phyloP scores from a whole-genome alignment of 1,140 invertebrate genomes.

The Ceratitis capitata region DNA sequence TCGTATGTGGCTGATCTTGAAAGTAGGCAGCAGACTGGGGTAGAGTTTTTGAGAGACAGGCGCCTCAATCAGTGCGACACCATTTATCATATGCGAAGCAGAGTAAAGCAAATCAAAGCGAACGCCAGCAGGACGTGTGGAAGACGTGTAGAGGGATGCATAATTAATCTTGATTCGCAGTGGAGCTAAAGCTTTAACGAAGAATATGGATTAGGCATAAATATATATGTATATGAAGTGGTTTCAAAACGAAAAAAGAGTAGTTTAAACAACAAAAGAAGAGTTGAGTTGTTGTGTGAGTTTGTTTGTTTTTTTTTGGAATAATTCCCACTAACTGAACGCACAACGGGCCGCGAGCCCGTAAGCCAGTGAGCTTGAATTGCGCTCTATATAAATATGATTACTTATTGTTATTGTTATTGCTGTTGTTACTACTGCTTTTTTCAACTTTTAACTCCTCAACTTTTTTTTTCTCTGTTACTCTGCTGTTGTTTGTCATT shows the following conservation, averaged over 20 bases:
- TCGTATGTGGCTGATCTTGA: background rate
- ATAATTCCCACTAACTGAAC: background rate
- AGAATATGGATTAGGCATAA: background rate
- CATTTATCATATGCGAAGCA: background rate
- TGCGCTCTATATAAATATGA: background rate
- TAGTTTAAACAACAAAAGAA: background rate
- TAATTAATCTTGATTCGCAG: conserved; percentile 16
- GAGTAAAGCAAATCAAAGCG: background rate
- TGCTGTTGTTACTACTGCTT: background rate
- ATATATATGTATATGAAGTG: background rate
- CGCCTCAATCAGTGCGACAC: conserved; percentile 24
- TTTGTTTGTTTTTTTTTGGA: background rate
- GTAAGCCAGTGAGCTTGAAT: conserved; percentile 24
- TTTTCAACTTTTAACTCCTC: background rate
- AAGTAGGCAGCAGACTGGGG: background rate
- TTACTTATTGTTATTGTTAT: conserved; percentile 16
- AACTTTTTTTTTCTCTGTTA: background rate
- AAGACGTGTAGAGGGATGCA: background rate
- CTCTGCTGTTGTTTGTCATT: background rate
- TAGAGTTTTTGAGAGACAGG: background rate
- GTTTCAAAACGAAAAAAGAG: background rate
- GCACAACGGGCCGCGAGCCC: background rate
- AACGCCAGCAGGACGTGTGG: background rate
- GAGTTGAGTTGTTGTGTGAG: background rate
- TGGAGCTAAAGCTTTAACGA: background rate